Base-by-base conservation (phyloP, 2,888 invertebrate genomes). In the Microdon myrmicae region DNA sequence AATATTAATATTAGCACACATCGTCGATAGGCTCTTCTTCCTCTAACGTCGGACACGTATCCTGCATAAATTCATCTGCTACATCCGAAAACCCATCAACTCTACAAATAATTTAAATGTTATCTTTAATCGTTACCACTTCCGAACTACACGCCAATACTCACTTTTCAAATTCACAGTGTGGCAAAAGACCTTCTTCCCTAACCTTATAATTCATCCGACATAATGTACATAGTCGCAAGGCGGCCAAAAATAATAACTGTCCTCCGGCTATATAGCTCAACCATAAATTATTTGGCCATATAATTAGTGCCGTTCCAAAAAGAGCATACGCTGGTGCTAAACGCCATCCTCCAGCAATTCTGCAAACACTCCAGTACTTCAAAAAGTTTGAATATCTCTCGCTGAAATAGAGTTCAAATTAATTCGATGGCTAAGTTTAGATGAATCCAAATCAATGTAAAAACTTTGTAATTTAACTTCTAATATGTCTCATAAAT, bases 231-330 rank as follows among this genome's bases (percentile, higher is more conserved):
- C 74, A 74, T 13, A 82, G 71, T 70, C 83, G 79, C 51, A 83
- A 72, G 32, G 81, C 60, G 6, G 82, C 81, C 51, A 83, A 71
- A 1, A 80, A 68, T 16, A 83, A 71, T 20, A 83, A 71, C 69
- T 80, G 76, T 29, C 79, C 75, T 4, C 82, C 82, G 37, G 82
- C 81, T 37, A 83, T 78, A 74, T 82, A 82, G 47, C 82, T 82
- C 31, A 83, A 74, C 83, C 83, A 83, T 35, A 83, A 74, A 74
- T 81, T 80, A 68, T 79, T 76, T 12, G 79, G 79, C 73, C 75
- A 79, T 43, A 78, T 55, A 37, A 79, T 72, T 43, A 79, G 68
- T 29, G 72, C 72, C 31, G 73, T 71, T 67, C 79, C 79, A 60
- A 77, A 69, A 48, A 71, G 71, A 49, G 75, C 67, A 68, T 79